These are phyloP conservation scores for Callionymus lyra DNA, from an alignment of 2,113 vertebrate genomes.

Conservation along the genomic window DNA sequence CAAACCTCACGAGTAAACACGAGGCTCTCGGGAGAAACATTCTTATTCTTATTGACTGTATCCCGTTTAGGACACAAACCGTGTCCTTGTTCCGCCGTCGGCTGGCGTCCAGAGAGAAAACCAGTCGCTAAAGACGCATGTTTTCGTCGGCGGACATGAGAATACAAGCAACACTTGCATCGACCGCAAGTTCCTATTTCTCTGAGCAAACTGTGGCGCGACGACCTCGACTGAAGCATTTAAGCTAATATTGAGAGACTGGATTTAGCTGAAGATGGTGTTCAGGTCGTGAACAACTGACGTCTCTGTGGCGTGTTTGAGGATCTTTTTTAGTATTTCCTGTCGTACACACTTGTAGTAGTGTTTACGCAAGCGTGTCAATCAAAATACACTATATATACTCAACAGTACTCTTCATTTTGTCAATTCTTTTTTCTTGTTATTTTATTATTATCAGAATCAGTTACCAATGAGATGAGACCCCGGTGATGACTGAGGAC, in stretches of 20 bases:
- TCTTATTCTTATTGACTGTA: constrained; percentile 67
- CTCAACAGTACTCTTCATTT: no score
- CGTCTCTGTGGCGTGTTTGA: no score
- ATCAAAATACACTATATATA: no score
- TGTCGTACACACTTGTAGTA: no score
- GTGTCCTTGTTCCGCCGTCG: constrained; percentile 56
- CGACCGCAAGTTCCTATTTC: constrained; percentile 57
- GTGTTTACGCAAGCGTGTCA: no score
- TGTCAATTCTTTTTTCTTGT: no score
- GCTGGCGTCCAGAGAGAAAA: constrained; percentile 54
- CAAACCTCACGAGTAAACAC: constrained; percentile 69
- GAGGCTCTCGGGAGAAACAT: constrained; percentile 50
- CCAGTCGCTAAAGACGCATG: constrained; percentile 49
- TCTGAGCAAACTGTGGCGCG: constrained; percentile 35
- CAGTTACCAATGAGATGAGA: no score
- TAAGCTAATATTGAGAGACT: constrained; percentile 57
- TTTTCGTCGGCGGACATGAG: constrained; percentile 46
- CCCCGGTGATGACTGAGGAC: no score
- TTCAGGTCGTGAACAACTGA: no score
- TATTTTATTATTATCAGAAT: no score
- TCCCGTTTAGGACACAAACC: constrained; percentile 67
- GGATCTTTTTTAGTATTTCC: no score
- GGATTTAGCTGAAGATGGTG: no score
- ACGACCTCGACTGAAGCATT: constrained; percentile 42
- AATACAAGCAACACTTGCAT: constrained; percentile 51